Conservation (phyloP, 2,888 invertebrate genomes). For the Stictocephala bisonia region DNA sequence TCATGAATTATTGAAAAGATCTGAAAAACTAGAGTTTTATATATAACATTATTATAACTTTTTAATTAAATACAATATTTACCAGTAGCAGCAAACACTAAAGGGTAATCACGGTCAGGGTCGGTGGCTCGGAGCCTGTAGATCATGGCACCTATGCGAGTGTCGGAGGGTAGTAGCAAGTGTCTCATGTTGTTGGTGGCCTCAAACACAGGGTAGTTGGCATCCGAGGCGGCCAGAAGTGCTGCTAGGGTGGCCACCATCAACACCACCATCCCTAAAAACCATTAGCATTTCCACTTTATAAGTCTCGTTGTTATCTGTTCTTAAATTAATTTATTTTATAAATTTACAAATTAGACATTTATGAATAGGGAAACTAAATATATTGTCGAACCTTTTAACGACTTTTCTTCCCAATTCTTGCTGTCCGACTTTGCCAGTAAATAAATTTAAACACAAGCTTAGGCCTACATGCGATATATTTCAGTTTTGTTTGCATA, state of each 20-base stretch:
- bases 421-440: no score
- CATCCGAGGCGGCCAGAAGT: slow-evolving; percentile 32
- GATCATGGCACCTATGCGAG: slow-evolving; percentile 84
- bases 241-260: slow-evolving; percentile 40
- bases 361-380: no score
- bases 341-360: no score
- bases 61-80: neutral
- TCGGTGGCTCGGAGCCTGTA: slow-evolving; percentile 90
- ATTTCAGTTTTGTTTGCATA: no score
- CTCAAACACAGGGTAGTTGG: slow-evolving; percentile 85
- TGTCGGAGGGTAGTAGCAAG: slow-evolving; percentile 85
- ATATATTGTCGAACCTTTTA: no score
- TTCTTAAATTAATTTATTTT: no score
- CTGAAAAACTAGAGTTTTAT: no score
- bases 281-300: slow-evolving; percentile 15
- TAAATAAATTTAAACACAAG: no score
- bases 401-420: no score
- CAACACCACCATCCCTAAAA: slow-evolving; percentile 35
- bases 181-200: slow-evolving; percentile 84
- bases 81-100: slow-evolving; percentile 78
- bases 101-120: slow-evolving; percentile 87
- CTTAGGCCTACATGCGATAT: no score
- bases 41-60: neutral
- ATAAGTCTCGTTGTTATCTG: no score
- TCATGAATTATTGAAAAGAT: no score